Conservation (phyloP, 2,113 vertebrate genomes). For the Petromus typicus region DNA sequence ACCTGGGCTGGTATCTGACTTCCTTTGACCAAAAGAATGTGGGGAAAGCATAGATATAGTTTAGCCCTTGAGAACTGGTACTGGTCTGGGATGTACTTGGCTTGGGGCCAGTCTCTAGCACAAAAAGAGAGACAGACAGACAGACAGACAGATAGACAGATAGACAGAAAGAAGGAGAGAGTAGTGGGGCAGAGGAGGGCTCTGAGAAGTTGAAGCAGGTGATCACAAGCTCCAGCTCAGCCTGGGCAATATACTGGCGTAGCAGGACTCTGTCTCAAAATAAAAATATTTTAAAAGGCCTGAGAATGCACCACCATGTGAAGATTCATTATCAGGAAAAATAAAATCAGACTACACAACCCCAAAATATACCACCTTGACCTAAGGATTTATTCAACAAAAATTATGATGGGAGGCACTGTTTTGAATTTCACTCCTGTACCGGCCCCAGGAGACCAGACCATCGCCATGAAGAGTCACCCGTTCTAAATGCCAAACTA, state of each 20-base stretch:
- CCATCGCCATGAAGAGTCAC: background rate
- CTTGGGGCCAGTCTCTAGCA: background rate
- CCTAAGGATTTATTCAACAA: background rate
- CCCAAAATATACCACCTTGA: background rate
- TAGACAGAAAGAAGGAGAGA: background rate
- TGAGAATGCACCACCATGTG: background rate
- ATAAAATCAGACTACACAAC: background rate
- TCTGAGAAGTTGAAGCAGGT: background rate
- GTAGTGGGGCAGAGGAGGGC: background rate
- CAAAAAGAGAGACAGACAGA: background rate
- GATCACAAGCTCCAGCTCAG: background rate
- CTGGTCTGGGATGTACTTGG: background rate
- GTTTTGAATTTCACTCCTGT: background rate
- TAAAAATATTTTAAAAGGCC: background rate
- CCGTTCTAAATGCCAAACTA: background rate
- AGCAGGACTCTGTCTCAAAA: background rate
- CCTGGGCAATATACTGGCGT: background rate
- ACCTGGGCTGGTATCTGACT: background rate
- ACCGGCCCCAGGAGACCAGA: background rate
- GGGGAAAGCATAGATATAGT: background rate
- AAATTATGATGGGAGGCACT: background rate
- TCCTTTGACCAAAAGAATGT: background rate
- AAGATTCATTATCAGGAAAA: background rate
- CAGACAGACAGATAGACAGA: background rate
- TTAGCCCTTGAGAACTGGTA: background rate